Base-by-base conservation (phyloP, 1,140 invertebrate species). In the Drosophila repleta region DNA sequence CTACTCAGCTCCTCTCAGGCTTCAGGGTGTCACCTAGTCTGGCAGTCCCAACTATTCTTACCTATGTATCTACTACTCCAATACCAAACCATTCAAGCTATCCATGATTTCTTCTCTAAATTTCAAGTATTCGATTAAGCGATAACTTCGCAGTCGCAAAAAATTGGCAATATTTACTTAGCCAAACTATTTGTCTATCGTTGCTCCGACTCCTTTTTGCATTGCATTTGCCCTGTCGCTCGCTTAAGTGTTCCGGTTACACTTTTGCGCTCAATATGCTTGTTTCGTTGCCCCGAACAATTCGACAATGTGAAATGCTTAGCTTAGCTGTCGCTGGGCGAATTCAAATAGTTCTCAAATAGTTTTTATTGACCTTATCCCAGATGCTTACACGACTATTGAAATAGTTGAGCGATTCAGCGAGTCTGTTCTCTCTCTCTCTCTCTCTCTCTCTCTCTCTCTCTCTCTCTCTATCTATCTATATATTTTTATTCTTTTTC, bases 391-490 rank as follows among this genome's bases (percentile, higher is more conserved):
- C 43, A 53, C 29, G 29, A 29, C 29, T 29, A 29, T 29, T 29
- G 29, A 29, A 29, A 29, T 29, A 65, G 69, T 73, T 55, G 43
- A 61, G 45, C 46, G 52, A 29, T 61, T 73, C 52, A 68, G 29
- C 18, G 57, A 56, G 51, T 73, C 51, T 61, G 57, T 39, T 63
- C 55, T n/a, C n/a, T n/a, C n/a, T n/a, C n/a, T n/a, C n/a, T n/a
- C n/a, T n/a, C n/a, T n/a, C n/a, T n/a, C n/a, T n/a, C n/a, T n/a
- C n/a, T n/a, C n/a, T n/a, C n/a, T n/a, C n/a, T n/a, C n/a, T n/a
- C n/a, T n/a, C n/a, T n/a, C n/a, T n/a, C n/a, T 29, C 7, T 29
- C 7, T 29, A 29, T 29, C 1, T 29, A 29, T 29, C 4, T 46
- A 43, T 32, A 32, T 1, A 11, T 35, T 35, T 35, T 35, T 35